These are phyloP conservation scores for Amphiprion ocellaris DNA, from an alignment of 2,113 vertebrate genomes.

Conservation along the genomic window DNA sequence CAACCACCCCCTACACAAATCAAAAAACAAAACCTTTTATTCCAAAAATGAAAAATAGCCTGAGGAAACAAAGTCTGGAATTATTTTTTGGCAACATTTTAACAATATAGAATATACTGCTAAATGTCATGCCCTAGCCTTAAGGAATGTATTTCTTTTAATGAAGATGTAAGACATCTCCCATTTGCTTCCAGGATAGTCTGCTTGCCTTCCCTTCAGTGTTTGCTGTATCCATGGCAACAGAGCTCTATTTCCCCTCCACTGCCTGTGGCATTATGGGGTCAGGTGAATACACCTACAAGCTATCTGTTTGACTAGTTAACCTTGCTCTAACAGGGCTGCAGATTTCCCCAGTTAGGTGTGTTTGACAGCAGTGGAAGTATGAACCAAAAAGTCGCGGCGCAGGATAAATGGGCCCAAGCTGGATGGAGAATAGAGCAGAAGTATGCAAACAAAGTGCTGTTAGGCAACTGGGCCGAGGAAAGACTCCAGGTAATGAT, in stretches of 20 bases:
- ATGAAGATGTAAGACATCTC: slow-evolving; percentile 44
- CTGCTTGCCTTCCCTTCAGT: slow-evolving; percentile 55
- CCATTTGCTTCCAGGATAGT: slow-evolving; percentile 32
- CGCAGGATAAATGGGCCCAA: slow-evolving; percentile 71
- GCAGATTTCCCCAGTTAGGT: slow-evolving; percentile 9
- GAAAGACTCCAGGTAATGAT: slow-evolving; percentile 83
- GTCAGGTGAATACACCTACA: slow-evolving; percentile 48
- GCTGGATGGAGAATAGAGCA: slow-evolving; percentile 83
- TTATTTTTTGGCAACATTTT: slow-evolving; percentile 31
- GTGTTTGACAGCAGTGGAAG: slow-evolving; percentile 24
- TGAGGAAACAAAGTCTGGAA: slow-evolving; percentile 4
- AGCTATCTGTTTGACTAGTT: slow-evolving; percentile 41
- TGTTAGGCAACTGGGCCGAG: slow-evolving; percentile 88
- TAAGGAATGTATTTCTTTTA: slow-evolving; percentile 40
- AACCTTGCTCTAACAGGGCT: slow-evolving; percentile 10
- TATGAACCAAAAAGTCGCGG: slow-evolving; percentile 7
- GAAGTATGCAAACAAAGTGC: slow-evolving; percentile 82
- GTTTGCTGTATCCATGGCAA: slow-evolving; percentile 84
- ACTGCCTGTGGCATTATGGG: slow-evolving; percentile 38
- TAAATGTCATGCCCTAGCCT: slow-evolving; percentile 31
- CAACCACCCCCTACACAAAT: background rate
- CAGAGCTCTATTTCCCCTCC: slow-evolving; percentile 57
- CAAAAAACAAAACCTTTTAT: slow-evolving; percentile 27
- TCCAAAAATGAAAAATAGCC: slow-evolving; percentile 38
- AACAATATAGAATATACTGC: slow-evolving; percentile 21